phyloP scores from a whole-genome alignment of 2,113 vertebrate genomes.

The Daboia siamensis region DNA sequence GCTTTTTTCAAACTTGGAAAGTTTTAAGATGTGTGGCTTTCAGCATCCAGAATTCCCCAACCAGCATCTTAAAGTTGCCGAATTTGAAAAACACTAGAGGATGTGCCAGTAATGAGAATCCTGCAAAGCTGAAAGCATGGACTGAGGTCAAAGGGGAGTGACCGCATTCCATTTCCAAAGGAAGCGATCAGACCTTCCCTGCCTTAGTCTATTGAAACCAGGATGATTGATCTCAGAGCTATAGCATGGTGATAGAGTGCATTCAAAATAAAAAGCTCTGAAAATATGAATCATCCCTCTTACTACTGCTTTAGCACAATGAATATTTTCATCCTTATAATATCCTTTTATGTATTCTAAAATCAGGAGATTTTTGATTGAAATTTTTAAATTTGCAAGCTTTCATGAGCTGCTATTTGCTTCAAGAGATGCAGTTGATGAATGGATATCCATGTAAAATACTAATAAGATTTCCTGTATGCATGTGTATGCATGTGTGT shows the following conservation, averaged over 20 bases:
- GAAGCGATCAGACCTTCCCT: neutral
- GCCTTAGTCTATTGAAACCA: neutral
- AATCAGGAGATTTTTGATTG: neutral
- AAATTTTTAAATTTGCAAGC: neutral
- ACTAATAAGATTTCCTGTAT: neutral
- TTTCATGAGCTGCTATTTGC: neutral
- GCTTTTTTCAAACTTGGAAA: neutral
- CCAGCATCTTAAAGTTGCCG: neutral
- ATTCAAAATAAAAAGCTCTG: neutral
- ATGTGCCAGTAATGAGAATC: neutral
- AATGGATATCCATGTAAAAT: neutral
- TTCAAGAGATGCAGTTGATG: neutral
- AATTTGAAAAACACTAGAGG: neutral
- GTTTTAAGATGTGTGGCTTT: neutral
- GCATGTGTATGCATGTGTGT: neutral
- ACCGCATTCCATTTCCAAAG: neutral
- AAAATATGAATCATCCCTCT: neutral
- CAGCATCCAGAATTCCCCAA: neutral
- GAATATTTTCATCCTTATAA: neutral
- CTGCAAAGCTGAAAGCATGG: neutral
- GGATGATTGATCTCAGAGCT: neutral
- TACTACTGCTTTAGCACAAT: neutral
- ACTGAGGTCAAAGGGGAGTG: neutral
- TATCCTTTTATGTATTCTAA: neutral
- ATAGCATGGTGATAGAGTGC: neutral